Percentiles rank a stretch among this genome's conserved stretches.
phyloP scores from a whole-genome alignment of 2,113 vertebrate species.

The Machaerirhynchus nigripectus region DNA sequence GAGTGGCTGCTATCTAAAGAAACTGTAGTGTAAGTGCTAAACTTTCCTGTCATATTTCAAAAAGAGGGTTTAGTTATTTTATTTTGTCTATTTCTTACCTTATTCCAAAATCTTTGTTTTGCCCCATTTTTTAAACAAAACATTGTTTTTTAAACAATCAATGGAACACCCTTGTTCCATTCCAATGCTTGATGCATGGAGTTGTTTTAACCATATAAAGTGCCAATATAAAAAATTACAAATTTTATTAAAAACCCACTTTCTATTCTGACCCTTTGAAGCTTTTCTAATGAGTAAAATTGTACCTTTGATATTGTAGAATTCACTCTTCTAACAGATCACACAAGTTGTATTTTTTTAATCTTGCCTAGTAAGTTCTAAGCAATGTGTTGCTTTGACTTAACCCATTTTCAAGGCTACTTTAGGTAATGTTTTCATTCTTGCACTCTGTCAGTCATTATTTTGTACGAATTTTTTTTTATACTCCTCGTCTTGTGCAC shows the following conservation, averaged over 20 bases:
- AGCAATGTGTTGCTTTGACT: background rate
- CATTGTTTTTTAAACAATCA: background rate
- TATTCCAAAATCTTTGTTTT: background rate
- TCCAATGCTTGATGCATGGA: background rate
- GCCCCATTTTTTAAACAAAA: background rate
- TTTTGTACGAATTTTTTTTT: background rate
- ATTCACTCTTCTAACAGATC: background rate
- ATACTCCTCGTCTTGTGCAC: background rate
- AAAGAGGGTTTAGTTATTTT: background rate
- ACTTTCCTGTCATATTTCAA: background rate
- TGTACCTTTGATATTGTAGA: background rate
- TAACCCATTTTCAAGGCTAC: background rate
- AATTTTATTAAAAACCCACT: accelerated
- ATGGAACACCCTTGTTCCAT: background rate
- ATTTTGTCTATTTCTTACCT: background rate
- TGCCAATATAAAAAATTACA: background rate
- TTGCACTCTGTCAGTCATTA: background rate
- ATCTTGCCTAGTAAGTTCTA: background rate
- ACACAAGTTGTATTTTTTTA: background rate
- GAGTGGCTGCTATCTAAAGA: background rate
- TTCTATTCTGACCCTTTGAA: background rate
- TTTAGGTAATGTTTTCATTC: background rate
- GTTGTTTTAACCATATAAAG: background rate
- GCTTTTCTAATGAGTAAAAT: background rate
- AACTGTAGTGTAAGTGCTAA: background rate